phyloP scores from a whole-genome alignment of 2,888 invertebrate species.

The Meloe dianella region DNA sequence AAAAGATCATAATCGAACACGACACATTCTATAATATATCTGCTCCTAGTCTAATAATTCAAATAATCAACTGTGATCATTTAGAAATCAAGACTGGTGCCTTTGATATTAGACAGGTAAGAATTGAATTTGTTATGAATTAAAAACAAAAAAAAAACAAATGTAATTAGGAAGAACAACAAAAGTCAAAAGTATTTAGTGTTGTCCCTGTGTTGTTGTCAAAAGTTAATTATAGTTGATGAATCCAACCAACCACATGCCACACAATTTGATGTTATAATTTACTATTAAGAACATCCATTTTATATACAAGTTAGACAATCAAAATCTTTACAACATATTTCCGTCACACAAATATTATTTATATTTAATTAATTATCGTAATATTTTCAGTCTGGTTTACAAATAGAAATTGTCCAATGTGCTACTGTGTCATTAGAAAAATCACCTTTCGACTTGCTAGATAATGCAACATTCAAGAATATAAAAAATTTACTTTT shows the following conservation, averaged over 20 bases:
- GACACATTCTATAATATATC: slow-evolving; percentile 68
- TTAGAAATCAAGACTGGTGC: slow-evolving; percentile 69
- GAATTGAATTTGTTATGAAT: slow-evolving; percentile 18
- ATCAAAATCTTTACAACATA: slow-evolving; percentile 18
- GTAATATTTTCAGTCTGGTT: slow-evolving; percentile 61
- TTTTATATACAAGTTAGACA: background rate
- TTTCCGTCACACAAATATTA: slow-evolving; percentile 6
- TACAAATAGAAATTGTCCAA: slow-evolving; percentile 66
- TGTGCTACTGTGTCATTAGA: slow-evolving; percentile 67
- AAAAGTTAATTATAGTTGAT: slow-evolving; percentile 9
- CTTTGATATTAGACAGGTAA: slow-evolving; percentile 67
- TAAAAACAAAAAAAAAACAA: no score
- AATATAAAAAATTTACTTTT: slow-evolving; percentile 66
- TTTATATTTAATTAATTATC: slow-evolving; percentile 20
- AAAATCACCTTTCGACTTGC: slow-evolving; percentile 70
- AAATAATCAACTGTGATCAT: slow-evolving; percentile 66
- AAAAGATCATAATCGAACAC: slow-evolving; percentile 64
- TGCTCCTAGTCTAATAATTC: slow-evolving; percentile 66
- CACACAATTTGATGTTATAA: slow-evolving; percentile 2
- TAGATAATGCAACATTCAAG: slow-evolving; percentile 66
- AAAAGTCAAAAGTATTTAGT: background rate
- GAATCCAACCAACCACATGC: background rate
- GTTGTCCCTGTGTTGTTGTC: background rate
- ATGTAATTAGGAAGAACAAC: slow-evolving; percentile 2
- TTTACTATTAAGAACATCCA: background rate